These are phyloP conservation scores for Ciconia boyciana DNA, from an alignment of 2,113 vertebrate genomes.

Conservation along the genomic window DNA sequence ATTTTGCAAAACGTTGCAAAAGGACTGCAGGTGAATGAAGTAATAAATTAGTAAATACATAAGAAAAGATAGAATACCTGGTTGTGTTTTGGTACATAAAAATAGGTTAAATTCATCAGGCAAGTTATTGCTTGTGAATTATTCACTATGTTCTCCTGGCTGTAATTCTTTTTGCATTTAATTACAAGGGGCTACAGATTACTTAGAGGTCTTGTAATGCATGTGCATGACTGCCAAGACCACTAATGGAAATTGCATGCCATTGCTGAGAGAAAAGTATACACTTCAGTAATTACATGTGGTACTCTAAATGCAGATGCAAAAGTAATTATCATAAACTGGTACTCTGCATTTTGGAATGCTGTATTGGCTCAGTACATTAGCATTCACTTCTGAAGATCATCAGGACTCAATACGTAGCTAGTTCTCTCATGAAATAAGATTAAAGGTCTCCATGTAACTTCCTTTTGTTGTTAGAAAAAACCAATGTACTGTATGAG, in stretches of 20 bases:
- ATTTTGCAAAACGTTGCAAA: background rate
- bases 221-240: constrained; percentile 49
- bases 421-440: background rate
- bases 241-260: constrained; percentile 53
- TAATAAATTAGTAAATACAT: background rate
- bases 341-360: constrained; percentile 3
- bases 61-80: background rate
- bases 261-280: constrained; percentile 37
- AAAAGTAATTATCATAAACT: constrained; percentile 62
- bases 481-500: background rate
- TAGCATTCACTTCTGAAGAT: background rate
- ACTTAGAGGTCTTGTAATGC: constrained; percentile 58
- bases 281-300: constrained; percentile 61
- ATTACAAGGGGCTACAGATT: constrained; percentile 56
- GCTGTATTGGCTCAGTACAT: background rate
- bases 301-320: constrained; percentile 46
- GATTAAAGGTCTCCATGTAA: background rate
- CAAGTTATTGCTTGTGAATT: constrained; percentile 32
- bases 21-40: background rate
- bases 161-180: constrained; percentile 46
- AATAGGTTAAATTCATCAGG: constrained; percentile 7
- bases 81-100: background rate
- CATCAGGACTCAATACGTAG: background rate
- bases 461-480: background rate
- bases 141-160: constrained; percentile 7